Percentiles rank a stretch among this genome's conserved stretches.
Evolutionary conservation across 2,888 invertebrate species (phyloP).

Genomic region (Limenitis camilla): DNA sequence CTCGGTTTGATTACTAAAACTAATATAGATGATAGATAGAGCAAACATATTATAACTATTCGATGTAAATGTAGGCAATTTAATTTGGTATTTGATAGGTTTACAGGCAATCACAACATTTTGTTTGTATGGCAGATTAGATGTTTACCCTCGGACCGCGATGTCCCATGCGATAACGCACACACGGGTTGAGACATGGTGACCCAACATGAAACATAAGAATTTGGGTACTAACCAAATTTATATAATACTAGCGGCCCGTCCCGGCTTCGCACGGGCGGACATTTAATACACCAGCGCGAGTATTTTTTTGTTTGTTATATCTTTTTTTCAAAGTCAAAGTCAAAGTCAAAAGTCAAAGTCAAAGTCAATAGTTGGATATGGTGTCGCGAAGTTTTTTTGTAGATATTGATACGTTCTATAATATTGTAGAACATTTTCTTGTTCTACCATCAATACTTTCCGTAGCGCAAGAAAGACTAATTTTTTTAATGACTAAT

Average conservation of each 20-base stretch:
- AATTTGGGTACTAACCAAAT: background rate
- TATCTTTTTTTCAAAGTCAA: background rate
- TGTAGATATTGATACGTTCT: too few species aligned
- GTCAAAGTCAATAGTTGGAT: too few species aligned
- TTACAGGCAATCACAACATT: slow-evolving; percentile 58
- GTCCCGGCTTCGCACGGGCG: too few species aligned
- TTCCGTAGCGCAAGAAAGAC: too few species aligned
- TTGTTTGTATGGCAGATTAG: slow-evolving; percentile 63
- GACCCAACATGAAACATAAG: slow-evolving; percentile 43
- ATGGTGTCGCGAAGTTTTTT: too few species aligned
- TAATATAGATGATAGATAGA: background rate
- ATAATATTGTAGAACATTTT: too few species aligned
- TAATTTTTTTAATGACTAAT: too few species aligned
- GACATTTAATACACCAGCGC: too few species aligned
- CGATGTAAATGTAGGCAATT: slow-evolving; percentile 21
- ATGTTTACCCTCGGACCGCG: slow-evolving; percentile 58
- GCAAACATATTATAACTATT: slow-evolving; percentile 2
- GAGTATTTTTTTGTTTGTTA: background rate
- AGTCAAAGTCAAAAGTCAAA: too few species aligned
- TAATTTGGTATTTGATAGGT: slow-evolving; percentile 64
- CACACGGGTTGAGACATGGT: slow-evolving; percentile 50
- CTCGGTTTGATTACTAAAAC: too few species aligned
- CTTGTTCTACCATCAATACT: too few species aligned
- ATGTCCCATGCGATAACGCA: slow-evolving; percentile 60
- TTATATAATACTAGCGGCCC: background rate